phyloP scores from a whole-genome alignment of 23 tunicate genomes.

The Diplosoma virens region DNA sequence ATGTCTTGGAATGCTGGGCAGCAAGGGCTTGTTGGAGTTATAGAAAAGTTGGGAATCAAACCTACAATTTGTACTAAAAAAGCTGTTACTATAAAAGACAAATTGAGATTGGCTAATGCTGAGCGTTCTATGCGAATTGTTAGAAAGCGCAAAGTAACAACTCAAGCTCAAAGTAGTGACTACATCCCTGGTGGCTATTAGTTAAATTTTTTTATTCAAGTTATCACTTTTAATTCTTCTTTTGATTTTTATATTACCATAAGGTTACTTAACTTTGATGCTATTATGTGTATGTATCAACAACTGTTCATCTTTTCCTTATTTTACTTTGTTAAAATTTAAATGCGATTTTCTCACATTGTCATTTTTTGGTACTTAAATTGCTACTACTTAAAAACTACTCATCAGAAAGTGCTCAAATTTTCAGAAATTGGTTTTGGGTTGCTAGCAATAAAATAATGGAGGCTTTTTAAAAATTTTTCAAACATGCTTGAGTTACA shows the following conservation, averaged over 20 bases:
- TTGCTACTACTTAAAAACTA: conserved; percentile 9
- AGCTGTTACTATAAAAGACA: neutral
- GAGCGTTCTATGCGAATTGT: neutral
- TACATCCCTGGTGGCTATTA: neutral
- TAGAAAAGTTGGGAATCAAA: too few relatives aligned
- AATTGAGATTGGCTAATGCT: neutral
- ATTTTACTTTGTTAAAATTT: too few relatives aligned
- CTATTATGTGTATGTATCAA: too few relatives aligned
- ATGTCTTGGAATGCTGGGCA: conserved; percentile 30
- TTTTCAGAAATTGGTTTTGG: neutral
- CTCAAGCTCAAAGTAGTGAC: neutral
- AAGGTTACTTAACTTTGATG: too few relatives aligned
- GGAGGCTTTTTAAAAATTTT: neutral
- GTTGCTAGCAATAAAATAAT: neutral
- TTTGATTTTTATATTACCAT: too few relatives aligned
- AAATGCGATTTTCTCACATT: conserved; percentile 20
- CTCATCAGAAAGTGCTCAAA: neutral
- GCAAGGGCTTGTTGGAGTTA: too few relatives aligned
- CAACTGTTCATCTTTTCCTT: too few relatives aligned
- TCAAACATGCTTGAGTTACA: too few relatives aligned
- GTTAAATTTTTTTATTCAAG: neutral
- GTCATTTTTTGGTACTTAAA: neutral
- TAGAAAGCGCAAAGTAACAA: neutral
- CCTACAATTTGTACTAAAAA: too few relatives aligned
- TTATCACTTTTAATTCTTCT: neutral